A percentile compares a stretch with the other conserved stretches of the same genome.
phyloP scores from a whole-genome alignment of 2,113 vertebrate genomes.

The Acanthisitta chloris region DNA sequence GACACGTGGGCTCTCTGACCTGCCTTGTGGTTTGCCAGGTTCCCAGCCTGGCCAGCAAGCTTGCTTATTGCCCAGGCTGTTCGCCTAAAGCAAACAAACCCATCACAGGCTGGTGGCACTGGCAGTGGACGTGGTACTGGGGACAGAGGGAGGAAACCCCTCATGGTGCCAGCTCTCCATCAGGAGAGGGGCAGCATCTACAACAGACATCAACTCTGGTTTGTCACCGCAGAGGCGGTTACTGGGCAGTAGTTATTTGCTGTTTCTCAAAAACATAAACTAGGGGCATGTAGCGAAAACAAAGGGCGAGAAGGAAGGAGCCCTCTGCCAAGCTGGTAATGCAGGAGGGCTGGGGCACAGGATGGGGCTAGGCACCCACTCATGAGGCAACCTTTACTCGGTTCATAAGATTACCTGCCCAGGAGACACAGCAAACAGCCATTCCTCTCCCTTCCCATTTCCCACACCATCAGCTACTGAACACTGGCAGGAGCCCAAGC shows the following conservation, averaged over 20 bases:
- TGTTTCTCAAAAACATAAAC: background rate
- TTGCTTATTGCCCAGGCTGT: background rate
- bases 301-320: background rate
- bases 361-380: too few relatives aligned
- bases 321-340: background rate
- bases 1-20: background rate
- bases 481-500: rapidly evolving
- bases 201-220: background rate
- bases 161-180: background rate
- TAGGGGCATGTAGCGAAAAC: background rate
- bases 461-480: background rate
- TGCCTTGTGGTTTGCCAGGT: background rate
- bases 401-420: background rate
- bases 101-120: rapidly evolving
- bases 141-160: background rate
- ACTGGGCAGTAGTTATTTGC: background rate
- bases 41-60: background rate
- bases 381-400: rapidly evolving
- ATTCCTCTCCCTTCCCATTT: background rate
- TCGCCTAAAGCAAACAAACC: background rate
- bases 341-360: background rate
- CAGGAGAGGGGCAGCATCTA: background rate
- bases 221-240: background rate
- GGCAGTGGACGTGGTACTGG: background rate
- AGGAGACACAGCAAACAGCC: rapidly evolving